These are phyloP conservation scores for Plebejus melissa DNA, from an alignment of 2,888 invertebrate species.

Conservation along the genomic window DNA sequence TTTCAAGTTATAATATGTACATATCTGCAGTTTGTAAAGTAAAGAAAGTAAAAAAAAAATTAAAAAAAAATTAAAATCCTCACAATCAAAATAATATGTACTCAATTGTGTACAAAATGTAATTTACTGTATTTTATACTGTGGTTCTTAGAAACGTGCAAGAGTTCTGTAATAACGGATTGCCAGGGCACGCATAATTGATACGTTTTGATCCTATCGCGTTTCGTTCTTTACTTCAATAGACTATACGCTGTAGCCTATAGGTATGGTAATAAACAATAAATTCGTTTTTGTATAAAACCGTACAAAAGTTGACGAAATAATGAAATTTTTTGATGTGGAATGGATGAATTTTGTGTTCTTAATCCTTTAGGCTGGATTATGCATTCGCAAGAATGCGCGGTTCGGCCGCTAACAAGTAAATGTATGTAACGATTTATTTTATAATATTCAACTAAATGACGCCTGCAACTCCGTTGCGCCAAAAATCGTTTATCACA, in stretches of 20 bases:
- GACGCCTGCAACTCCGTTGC: no score
- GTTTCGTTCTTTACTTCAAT: background rate
- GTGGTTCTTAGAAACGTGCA: background rate
- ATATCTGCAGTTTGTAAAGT: no score
- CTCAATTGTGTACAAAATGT: no score
- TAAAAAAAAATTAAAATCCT: no score
- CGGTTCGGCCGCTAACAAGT: no score
- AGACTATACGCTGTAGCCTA: background rate
- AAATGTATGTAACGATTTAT: no score
- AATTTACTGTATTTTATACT: background rate
- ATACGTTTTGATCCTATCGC: constrained; percentile 5
- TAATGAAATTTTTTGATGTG: background rate
- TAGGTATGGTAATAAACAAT: background rate
- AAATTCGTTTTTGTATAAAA: background rate
- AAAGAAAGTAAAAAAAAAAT: no score
- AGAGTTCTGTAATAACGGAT: background rate
- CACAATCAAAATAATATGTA: no score
- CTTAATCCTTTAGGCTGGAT: background rate
- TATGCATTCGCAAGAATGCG: no score
- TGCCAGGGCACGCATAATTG: background rate
- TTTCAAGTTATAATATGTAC: no score
- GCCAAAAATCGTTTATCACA: no score
- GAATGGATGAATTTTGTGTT: background rate
- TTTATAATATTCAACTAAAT: no score
- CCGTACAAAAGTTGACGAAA: background rate